phyloP scores from a whole-genome alignment of 2,888 invertebrate genomes.

The Agonopterix arenella region DNA sequence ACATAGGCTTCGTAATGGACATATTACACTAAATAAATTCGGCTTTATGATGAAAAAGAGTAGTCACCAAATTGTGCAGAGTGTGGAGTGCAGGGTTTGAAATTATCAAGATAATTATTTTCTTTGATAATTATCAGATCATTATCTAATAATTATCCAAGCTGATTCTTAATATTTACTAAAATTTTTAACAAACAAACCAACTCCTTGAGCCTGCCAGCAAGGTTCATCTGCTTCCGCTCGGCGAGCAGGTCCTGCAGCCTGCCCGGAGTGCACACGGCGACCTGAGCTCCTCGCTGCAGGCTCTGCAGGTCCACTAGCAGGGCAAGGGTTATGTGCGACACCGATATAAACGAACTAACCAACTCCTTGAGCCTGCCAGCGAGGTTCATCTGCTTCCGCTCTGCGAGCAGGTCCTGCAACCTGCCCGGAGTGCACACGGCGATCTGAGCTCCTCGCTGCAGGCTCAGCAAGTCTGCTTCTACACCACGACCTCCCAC shows the following conservation, averaged over 20 bases:
- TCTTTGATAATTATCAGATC: too few species aligned
- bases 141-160: too few species aligned
- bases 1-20: too few species aligned
- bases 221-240: constrained; percentile 82
- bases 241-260: constrained; percentile 90
- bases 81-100: too few species aligned
- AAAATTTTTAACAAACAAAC: constrained; percentile 76
- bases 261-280: constrained; percentile 96
- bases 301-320: constrained; percentile 86
- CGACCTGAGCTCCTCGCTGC: constrained; percentile 86
- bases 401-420: constrained; percentile 88
- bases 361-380: constrained; percentile 87
- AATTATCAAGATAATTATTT: too few species aligned
- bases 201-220: constrained; percentile 85
- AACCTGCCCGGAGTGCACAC: constrained; percentile 97
- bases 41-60: too few species aligned
- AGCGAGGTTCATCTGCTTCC: constrained; percentile 82
- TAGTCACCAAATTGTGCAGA: too few species aligned
- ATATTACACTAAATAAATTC: too few species aligned
- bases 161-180: too few species aligned
- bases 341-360: constrained; percentile 36
- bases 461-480: constrained; percentile 83
- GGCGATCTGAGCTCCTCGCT: constrained; percentile 88
- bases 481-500: constrained; percentile 91
- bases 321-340: constrained; percentile 74